Evolutionary conservation across 1,140 invertebrate genomes (phyloP).

Genomic region (Neodiprion lecontei): DNA sequence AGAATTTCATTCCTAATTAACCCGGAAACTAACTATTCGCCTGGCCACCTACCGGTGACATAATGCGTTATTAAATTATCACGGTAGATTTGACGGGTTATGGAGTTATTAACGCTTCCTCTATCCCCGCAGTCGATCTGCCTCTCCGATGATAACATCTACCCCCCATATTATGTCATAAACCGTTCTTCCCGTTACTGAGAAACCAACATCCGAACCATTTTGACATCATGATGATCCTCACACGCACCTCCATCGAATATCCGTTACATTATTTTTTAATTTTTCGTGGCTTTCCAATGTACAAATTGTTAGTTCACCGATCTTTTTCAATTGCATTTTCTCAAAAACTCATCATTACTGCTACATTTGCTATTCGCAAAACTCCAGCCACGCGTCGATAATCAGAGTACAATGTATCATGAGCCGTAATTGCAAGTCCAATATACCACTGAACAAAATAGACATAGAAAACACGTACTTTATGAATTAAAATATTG

Average conservation of each 20-base stretch:
- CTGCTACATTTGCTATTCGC: too few species aligned
- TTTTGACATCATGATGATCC: too few species aligned
- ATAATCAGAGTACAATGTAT: too few species aligned
- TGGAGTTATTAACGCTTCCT: slow-evolving; percentile 5
- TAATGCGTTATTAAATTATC: slow-evolving; percentile 37
- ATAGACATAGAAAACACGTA: too few species aligned
- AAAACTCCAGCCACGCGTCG: too few species aligned
- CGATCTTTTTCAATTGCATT: not conserved
- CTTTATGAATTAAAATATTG: too few species aligned
- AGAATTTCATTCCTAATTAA: slow-evolving; percentile 45
- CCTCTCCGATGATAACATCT: not conserved
- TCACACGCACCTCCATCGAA: not conserved
- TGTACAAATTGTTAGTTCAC: too few species aligned
- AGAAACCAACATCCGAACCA: not conserved
- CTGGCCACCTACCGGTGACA: slow-evolving; percentile 4
- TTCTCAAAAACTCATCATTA: not conserved
- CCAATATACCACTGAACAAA: too few species aligned
- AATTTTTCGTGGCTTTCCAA: not conserved
- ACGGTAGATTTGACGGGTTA: slow-evolving; percentile 11
- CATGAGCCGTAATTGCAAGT: too few species aligned
- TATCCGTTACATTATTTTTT: not conserved
- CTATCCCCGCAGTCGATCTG: not conserved
- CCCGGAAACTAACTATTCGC: slow-evolving; percentile 32
- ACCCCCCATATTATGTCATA: not conserved
- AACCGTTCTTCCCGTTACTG: not conserved